Percentiles rank a stretch among this genome's conserved stretches.
Evolutionary conservation across 2,888 invertebrate genomes (phyloP).

Genomic region (Polia nebulosa): DNA sequence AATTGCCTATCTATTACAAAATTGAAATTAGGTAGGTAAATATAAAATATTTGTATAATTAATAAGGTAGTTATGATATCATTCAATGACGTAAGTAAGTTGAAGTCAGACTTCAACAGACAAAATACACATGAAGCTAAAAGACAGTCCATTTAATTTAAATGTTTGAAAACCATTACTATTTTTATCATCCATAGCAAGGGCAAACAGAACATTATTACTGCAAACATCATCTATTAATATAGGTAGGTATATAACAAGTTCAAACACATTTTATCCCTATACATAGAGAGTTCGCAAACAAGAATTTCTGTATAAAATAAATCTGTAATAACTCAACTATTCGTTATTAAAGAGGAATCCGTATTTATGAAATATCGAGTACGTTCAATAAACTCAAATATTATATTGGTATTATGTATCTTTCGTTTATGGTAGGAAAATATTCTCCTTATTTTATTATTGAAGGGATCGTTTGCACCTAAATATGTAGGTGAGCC

Average conservation of each 20-base stretch:
- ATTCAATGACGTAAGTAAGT: not conserved
- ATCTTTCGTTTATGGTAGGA: constrained; percentile 48
- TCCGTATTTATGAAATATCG: constrained; percentile 64
- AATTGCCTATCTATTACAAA: not conserved
- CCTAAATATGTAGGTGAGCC: constrained; percentile 61
- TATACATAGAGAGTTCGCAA: constrained; percentile 54
- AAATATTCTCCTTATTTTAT: constrained; percentile 58
- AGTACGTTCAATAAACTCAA: constrained; percentile 55
- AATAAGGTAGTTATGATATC: not conserved
- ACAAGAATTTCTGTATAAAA: constrained; percentile 63
- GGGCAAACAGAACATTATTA: constrained; percentile 30
- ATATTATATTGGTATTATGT: constrained; percentile 41
- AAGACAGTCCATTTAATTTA: not conserved
- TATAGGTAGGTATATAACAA: constrained; percentile 13
- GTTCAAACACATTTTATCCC: constrained; percentile 50
- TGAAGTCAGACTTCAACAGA: not conserved
- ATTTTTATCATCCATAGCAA: constrained; percentile 23
- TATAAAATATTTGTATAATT: not conserved
- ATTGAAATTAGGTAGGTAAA: not conserved
- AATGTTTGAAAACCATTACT: constrained; percentile 31
- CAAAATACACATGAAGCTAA: not conserved
- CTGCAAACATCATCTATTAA: constrained; percentile 26
- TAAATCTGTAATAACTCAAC: constrained; percentile 62
- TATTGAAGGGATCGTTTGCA: constrained; percentile 64
- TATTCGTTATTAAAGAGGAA: constrained; percentile 64